These are phyloP conservation scores for Talpa occidentalis DNA, from an alignment of 2,113 vertebrate species.

Conservation along the genomic window DNA sequence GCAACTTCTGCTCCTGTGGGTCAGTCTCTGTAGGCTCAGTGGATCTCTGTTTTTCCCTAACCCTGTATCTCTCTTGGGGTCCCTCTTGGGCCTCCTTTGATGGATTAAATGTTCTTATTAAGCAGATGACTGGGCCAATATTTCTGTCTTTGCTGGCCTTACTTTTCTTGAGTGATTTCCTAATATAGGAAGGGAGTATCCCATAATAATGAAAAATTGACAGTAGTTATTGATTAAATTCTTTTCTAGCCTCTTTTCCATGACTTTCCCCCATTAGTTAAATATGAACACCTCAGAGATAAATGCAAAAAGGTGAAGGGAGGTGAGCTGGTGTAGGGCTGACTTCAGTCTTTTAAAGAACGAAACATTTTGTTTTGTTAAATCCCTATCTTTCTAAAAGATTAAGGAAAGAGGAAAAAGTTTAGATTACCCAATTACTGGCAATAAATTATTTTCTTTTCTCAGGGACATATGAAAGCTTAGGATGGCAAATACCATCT, in stretches of 20 bases:
- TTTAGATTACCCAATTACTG: constrained; percentile 62
- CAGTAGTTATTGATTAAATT: constrained; percentile 78
- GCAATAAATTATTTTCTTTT: constrained; percentile 75
- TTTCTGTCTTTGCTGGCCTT: constrained; percentile 64
- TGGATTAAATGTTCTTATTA: constrained; percentile 76
- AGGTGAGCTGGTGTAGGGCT: background rate
- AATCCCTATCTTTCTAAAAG: constrained; percentile 54
- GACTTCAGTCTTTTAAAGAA: constrained; percentile 38
- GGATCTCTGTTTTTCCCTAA: background rate
- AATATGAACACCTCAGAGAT: constrained; percentile 67
- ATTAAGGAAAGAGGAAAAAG: constrained; percentile 56
- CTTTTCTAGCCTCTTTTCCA: constrained; percentile 57
- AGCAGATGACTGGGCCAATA: constrained; percentile 66
- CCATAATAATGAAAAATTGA: constrained; percentile 83
- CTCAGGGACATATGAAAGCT: constrained; percentile 63
- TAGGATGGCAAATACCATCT: constrained; percentile 73
- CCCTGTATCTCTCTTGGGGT: background rate
- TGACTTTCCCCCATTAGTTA: constrained; percentile 70
- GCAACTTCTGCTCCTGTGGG: background rate
- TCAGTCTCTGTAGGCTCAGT: background rate
- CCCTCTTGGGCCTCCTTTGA: constrained; percentile 38
- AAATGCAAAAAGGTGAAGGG: constrained; percentile 45
- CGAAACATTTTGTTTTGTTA: constrained; percentile 57
- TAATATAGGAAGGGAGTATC: constrained; percentile 80
- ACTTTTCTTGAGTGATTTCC: constrained; percentile 81